Conservation (phyloP, 2,797 vertebrate species). For the Coregonus suidteri region DNA sequence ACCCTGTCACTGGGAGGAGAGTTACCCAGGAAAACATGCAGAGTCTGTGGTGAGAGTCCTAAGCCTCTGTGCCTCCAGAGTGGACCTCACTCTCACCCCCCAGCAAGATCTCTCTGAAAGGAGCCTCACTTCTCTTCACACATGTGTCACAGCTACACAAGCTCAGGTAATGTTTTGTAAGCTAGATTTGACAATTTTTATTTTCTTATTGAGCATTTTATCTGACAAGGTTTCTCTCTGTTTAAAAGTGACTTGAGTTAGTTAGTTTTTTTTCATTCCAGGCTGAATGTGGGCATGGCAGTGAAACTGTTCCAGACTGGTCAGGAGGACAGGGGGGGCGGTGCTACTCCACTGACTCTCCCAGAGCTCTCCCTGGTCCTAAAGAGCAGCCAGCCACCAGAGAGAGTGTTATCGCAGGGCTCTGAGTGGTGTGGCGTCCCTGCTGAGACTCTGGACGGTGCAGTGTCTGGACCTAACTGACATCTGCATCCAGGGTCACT, state of each 20-base stretch:
- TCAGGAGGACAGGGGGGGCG: conserved; percentile 17
- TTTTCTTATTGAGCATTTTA: not conserved
- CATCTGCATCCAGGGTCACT: conserved; percentile 34
- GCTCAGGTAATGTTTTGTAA: conserved; percentile 24
- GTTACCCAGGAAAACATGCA: conserved; percentile 41
- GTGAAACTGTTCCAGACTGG: conserved; percentile 25
- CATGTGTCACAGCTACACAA: conserved; percentile 33
- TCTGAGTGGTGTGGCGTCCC: conserved; percentile 42
- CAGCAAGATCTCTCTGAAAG: conserved; percentile 37
- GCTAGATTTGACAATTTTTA: not conserved
- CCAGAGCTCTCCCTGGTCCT: conserved; percentile 39
- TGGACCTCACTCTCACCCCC: conserved; percentile 50
- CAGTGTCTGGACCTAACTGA: conserved; percentile 52
- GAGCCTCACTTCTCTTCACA: conserved; percentile 40
- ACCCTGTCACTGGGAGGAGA: conserved; percentile 32
- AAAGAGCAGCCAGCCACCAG: not conserved
- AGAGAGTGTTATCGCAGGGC: conserved; percentile 22
- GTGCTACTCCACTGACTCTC: not conserved
- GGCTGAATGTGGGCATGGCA: conserved; percentile 31
- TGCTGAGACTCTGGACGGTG: conserved; percentile 53
- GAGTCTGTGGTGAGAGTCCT: conserved; percentile 46
- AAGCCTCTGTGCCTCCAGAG: conserved; percentile 18
- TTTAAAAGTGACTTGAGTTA: not conserved
- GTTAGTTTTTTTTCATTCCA: conserved; percentile 24
- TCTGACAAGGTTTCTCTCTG: conserved; percentile 18